Evolutionary conservation across 2,888 invertebrate species (phyloP).

Genomic region (Folsomia candida): DNA sequence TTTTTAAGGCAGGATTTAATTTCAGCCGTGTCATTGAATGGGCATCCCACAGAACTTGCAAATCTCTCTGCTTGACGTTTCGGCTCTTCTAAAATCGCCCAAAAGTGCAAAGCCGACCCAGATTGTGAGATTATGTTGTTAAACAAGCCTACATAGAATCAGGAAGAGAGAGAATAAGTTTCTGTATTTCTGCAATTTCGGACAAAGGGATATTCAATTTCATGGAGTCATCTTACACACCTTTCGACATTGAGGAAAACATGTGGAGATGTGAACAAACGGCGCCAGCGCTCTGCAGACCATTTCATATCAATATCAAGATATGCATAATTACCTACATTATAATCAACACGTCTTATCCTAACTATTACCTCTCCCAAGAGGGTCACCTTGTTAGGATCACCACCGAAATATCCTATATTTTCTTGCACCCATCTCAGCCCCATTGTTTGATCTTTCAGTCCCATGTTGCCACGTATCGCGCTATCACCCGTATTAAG

Average conservation of each 20-base stretch:
- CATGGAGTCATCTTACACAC: no score
- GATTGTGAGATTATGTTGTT: slow-evolving; percentile 26
- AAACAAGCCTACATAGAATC: slow-evolving; percentile 25
- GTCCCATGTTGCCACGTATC: slow-evolving; percentile 37
- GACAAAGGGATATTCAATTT: neutral
- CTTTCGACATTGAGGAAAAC: slow-evolving; percentile 31
- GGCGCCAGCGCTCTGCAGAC: slow-evolving; percentile 24
- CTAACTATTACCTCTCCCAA: neutral
- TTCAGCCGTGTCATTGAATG: slow-evolving; percentile 18
- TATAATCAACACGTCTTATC: neutral
- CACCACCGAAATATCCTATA: slow-evolving; percentile 34
- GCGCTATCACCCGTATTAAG: slow-evolving; percentile 45
- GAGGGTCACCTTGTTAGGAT: slow-evolving; percentile 25
- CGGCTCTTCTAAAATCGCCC: slow-evolving; percentile 33
- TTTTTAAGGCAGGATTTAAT: slow-evolving; percentile 28
- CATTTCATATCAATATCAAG: neutral
- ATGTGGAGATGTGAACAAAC: slow-evolving; percentile 27
- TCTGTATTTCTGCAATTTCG: no score
- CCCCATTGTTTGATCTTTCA: slow-evolving; percentile 36
- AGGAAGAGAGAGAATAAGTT: neutral
- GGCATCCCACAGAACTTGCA: slow-evolving; percentile 26
- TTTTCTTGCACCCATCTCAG: slow-evolving; percentile 35
- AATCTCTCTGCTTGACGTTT: slow-evolving; percentile 28
- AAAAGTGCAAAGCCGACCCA: slow-evolving; percentile 29
- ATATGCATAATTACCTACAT: neutral